Conservation (phyloP, 2,888 invertebrate genomes). For the Sarcophaga rosellei region DNA sequence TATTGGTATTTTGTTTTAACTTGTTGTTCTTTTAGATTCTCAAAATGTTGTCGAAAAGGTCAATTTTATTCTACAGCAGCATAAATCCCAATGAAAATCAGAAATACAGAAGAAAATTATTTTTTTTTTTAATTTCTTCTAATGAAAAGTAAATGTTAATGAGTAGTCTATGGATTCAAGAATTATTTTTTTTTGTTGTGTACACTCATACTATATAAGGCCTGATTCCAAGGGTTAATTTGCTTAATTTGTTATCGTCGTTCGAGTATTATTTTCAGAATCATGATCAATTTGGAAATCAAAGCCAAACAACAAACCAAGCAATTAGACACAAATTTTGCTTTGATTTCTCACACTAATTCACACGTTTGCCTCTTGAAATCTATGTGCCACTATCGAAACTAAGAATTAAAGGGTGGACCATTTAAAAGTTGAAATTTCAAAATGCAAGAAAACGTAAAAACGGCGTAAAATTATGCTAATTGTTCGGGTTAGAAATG, state of each 20-base stretch:
- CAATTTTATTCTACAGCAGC: slow-evolving; percentile 23
- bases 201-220: background rate
- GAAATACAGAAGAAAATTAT: background rate
- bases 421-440: too few relatives aligned
- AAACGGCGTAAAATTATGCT: too few relatives aligned
- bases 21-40: slow-evolving; percentile 19
- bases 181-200: too few relatives aligned
- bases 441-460: too few relatives aligned
- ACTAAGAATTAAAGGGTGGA: too few relatives aligned
- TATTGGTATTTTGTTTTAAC: slow-evolving; percentile 9
- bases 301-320: too few relatives aligned
- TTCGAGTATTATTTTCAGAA: background rate
- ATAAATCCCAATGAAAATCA: slow-evolving; percentile 22
- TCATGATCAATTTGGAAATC: background rate
- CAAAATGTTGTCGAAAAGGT: slow-evolving; percentile 43
- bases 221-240: background rate
- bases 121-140: background rate
- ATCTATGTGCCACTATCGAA: too few relatives aligned
- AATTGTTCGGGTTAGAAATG: too few relatives aligned
- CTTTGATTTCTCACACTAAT: too few relatives aligned
- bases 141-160: background rate
- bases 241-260: too few relatives aligned
- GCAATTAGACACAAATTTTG: too few relatives aligned
- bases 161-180: background rate
- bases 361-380: too few relatives aligned